phyloP scores from a whole-genome alignment of 2,113 vertebrate species.

The Neopipo cinnamomea region DNA sequence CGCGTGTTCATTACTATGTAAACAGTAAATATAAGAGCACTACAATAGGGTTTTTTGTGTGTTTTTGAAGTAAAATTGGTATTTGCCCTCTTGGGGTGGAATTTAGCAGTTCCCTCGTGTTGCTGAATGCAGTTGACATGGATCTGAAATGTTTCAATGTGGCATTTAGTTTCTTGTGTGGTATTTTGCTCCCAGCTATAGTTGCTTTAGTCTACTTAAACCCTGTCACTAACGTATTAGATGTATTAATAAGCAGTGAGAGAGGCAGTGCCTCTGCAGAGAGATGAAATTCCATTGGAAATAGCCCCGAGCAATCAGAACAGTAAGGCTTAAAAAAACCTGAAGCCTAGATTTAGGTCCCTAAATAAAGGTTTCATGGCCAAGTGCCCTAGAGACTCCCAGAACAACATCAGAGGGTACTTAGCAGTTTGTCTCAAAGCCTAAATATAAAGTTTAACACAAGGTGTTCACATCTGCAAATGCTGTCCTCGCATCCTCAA shows the following conservation, averaged over 20 bases:
- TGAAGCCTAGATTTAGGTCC: background rate
- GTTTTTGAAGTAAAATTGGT: background rate
- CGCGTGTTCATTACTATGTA: background rate
- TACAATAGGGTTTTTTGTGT: background rate
- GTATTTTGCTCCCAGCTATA: constrained; percentile 1
- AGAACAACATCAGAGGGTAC: background rate
- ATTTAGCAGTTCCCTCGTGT: background rate
- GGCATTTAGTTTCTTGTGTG: background rate
- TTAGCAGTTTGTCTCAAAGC: background rate
- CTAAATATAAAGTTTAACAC: background rate
- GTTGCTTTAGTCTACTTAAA: background rate
- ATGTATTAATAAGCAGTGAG: constrained; percentile 1
- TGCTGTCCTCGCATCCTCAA: background rate
- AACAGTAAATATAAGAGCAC: background rate
- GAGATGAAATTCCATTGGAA: background rate
- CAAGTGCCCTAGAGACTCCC: background rate
- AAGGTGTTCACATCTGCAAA: background rate
- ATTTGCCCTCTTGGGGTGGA: background rate
- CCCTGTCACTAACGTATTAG: background rate
- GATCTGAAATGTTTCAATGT: background rate
- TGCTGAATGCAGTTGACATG: background rate
- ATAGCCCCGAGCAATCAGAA: background rate
- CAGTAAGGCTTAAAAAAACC: background rate
- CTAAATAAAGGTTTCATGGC: background rate
- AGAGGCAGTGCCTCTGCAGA: background rate